Base-by-base conservation (phyloP, 1,140 invertebrate species). In the Oppia nitens region DNA sequence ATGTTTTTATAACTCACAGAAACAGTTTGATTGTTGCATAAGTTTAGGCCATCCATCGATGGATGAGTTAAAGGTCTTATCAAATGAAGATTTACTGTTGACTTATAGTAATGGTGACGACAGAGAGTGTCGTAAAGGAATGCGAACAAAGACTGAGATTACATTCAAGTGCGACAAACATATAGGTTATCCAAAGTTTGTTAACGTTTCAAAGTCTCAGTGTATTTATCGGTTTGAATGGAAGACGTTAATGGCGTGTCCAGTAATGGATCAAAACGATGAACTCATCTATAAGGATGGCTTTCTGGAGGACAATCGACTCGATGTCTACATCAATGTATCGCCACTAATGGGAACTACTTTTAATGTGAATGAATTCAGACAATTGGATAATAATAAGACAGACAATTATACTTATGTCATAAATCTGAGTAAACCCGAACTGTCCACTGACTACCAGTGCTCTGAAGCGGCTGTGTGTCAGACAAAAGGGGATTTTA, bases 181-280 rank as follows among this genome's bases (percentile, higher is more conserved):
- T 2, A 47, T 53, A 6, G 61, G 62, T 9, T 17, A 47, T 3
- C 56, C 60, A 14, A 57, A 32, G 23, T 51, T 60, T 1, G 53
- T 54, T n/a, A 50, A 47, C 32, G 53, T 59, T 14, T 56, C 58
- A n/a, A 47, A 47, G 17, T 53, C 59, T 24, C 57, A 64, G 48
- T 72, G 70, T 64, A 59, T 61, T 48, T 71, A 68, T 62, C 55
- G 68, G 6, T 72, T 72, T 61, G 50, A 63, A 20, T 72, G 71
- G 71, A 63, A 67, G 26, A 70, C 69, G 9, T 64, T 63, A 51
- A 49, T 67, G n/a, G 69, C 69, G 0, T 72, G 71, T 62, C 32
- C 57, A 25, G 47, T 58, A 3, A 47, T 45, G 12, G 3, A 49
- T n/a, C 21, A 26, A 2, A 27, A 27, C 12, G 25, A 29, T 24